Evolutionary conservation across 2,888 invertebrate species (phyloP).

Genomic region (Busseola fusca): DNA sequence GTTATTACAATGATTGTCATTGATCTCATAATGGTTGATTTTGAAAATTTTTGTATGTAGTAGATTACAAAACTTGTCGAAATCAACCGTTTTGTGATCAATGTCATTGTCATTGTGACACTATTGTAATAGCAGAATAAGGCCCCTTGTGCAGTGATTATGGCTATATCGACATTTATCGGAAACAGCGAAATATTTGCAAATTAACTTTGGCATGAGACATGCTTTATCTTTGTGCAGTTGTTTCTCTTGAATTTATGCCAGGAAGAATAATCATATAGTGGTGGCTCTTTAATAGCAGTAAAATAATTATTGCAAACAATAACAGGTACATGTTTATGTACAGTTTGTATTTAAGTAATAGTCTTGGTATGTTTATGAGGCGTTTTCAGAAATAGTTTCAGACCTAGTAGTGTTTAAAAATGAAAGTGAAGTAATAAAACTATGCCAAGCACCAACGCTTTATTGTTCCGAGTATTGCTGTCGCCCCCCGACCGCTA

Average conservation of each 20-base stretch:
- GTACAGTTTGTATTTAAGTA: conserved; percentile 24
- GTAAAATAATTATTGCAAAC: conserved; percentile 28
- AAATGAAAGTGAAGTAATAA: conserved; percentile 19
- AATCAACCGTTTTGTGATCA: too few relatives aligned
- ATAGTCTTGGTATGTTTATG: conserved; percentile 23
- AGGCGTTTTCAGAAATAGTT: conserved; percentile 25
- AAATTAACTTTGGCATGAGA: conserved; percentile 2
- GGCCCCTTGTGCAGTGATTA: neutral
- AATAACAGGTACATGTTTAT: conserved; percentile 29
- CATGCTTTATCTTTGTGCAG: neutral
- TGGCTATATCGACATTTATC: neutral
- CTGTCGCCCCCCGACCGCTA: neutral
- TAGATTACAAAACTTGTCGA: too few relatives aligned
- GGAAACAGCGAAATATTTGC: neutral
- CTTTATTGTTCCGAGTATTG: conserved; percentile 53
- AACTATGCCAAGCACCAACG: conserved; percentile 15
- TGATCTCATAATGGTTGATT: too few relatives aligned
- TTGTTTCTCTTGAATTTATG: conserved; percentile 1
- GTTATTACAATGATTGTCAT: too few relatives aligned
- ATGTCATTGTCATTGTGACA: too few relatives aligned
- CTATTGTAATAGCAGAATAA: too few relatives aligned
- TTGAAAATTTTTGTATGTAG: too few relatives aligned
- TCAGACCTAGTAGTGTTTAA: conserved; percentile 16
- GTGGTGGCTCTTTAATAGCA: conserved; percentile 20
- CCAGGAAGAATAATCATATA: conserved; percentile 1